Evolutionary conservation across 1,140 invertebrate genomes (phyloP), one percentile per base, ranked within the genome.

Genomic region (Megathymus violae): DNA sequence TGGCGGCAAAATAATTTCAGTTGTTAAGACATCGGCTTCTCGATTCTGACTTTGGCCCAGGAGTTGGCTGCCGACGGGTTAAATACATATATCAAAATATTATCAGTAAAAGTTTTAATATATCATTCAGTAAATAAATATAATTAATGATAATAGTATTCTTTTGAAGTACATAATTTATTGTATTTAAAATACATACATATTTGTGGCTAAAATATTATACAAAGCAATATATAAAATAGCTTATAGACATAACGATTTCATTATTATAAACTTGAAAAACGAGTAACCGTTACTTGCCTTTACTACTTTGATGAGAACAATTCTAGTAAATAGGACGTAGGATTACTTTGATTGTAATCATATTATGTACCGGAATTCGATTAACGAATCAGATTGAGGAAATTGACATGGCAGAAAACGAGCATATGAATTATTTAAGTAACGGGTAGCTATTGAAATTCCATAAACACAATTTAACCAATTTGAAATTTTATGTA

Each of bases 351-450:
- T 22, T 58, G 25, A 58, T 46, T 46, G 54, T 58, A 46, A 46
- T 58, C 25, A 46, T 58, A 58, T 58, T 58, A 58, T 41, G 41
- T 58, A 58, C 41, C 54, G 54, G 54, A 58, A 58, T 58, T 58
- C 54, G 41, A 58, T 58, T 58, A 46, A 41, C 54, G 41, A 46
- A 58, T 34, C 40, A 66, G 75, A 82, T 80, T 78, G 73, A 67
- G 54, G 69, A 78, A 74, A 81, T 77, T 71, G 68, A 69, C 67
- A 71, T 74, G 67, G 72, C 70, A 71, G 66, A 63, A 69, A 69
- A 76, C 71, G 73, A 71, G 70, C 60, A 48, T 75, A 64, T 68
- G 64, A 71, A 62, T 67, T 62, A 64, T 62, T 15, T 66, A 62
- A 63, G 36, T 67, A 71, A 75, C 64, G 66, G 56, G 64, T 56